These are phyloP conservation scores for Folsomia manolachei DNA, from an alignment of 2,888 invertebrate genomes.

Conservation along the genomic window DNA sequence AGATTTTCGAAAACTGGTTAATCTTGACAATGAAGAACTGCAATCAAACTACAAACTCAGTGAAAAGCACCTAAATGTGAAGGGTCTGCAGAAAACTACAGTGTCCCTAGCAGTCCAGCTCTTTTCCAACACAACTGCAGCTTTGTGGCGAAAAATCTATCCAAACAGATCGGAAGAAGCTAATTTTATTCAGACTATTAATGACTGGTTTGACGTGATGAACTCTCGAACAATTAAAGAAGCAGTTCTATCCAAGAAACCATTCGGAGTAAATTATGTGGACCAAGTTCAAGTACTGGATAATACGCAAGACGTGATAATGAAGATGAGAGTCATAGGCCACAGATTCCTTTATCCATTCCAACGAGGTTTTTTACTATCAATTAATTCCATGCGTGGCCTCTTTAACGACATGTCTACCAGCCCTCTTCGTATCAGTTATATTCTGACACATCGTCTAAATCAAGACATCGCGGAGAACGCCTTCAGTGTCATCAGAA, in stretches of 20 bases:
- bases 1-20: conserved; percentile 13
- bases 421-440: not conserved
- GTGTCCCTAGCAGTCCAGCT: conserved; percentile 21
- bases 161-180: conserved; percentile 7
- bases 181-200: conserved; percentile 22
- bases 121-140: too few species aligned
- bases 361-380: not conserved
- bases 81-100: conserved; percentile 14
- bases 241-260: not conserved
- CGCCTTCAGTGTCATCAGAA: not conserved
- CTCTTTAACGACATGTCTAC: not conserved
- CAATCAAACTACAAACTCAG: conserved; percentile 13
- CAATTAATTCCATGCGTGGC: conserved; percentile 6
- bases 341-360: not conserved
- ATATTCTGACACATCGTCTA: too few species aligned
- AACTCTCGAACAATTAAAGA: conserved; percentile 15
- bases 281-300: not conserved
- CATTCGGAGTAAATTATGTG: not conserved
- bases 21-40: conserved; percentile 14
- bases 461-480: conserved; percentile 16
- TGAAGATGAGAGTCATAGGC: not conserved
- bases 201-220: conserved; percentile 31
- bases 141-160: not conserved
- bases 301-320: not conserved
- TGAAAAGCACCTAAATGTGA: conserved; percentile 6